Conservation (phyloP, 2,797 vertebrate species). For the Xiphorhynchus erythropygius region DNA sequence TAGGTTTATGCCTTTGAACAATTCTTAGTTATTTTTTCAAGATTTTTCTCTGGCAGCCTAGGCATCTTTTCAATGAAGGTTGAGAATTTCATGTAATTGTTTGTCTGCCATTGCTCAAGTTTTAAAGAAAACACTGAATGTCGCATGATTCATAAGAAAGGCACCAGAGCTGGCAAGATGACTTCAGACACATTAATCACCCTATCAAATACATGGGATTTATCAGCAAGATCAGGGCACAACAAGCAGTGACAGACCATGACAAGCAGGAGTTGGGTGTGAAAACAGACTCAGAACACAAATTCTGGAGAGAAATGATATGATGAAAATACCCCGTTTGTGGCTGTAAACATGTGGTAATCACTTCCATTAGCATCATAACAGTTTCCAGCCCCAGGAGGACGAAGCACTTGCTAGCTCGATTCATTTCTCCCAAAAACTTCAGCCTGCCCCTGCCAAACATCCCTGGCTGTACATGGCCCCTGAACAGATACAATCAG, state of each 20-base stretch:
- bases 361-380: not conserved
- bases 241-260: not conserved
- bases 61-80: not conserved
- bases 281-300: not conserved
- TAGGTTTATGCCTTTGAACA: not conserved
- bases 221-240: not conserved
- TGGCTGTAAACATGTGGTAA: not conserved
- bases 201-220: not conserved
- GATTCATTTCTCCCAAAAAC: not conserved
- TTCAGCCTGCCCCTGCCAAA: not conserved
- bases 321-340: not conserved
- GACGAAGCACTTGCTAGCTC: not conserved
- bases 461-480: not conserved
- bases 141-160: constrained; percentile 3
- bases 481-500: constrained; percentile 68
- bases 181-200: not conserved
- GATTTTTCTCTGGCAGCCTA: not conserved
- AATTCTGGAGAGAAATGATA: not conserved
- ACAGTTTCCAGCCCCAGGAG: not conserved
- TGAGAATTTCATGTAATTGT: not conserved
- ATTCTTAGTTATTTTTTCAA: not conserved
- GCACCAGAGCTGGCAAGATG: not conserved
- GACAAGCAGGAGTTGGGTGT: not conserved
- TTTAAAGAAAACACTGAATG: not conserved
- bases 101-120: not conserved